Evolutionary conservation across 1,140 invertebrate species (phyloP).

Genomic region (Leptinotarsa defecta): DNA sequence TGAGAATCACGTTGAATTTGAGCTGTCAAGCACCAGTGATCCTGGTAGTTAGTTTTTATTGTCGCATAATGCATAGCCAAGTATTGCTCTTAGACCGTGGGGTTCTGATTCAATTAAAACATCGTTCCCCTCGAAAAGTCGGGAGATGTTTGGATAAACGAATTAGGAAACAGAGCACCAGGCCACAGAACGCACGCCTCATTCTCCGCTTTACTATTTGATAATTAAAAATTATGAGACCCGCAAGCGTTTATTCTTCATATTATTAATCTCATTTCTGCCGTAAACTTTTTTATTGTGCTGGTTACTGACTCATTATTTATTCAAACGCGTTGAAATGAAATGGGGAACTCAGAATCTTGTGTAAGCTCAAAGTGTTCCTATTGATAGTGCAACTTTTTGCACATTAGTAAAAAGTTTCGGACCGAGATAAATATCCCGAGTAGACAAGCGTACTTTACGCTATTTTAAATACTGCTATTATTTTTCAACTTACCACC

Average conservation of each 20-base stretch:
- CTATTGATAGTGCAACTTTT: too few relatives aligned
- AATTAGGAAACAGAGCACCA: slow-evolving; percentile 44
- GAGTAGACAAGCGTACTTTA: too few relatives aligned
- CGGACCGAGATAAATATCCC: too few relatives aligned
- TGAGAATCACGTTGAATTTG: not conserved
- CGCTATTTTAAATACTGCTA: too few relatives aligned
- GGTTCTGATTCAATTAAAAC: slow-evolving; percentile 35
- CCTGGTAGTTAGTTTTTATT: slow-evolving; percentile 32
- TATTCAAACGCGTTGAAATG: too few relatives aligned
- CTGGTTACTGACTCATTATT: too few relatives aligned
- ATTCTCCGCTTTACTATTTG: slow-evolving; percentile 37
- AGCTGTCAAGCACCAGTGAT: slow-evolving; percentile 1
- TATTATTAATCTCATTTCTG: slow-evolving; percentile 15
- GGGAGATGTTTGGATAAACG: slow-evolving; percentile 44
- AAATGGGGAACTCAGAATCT: too few relatives aligned
- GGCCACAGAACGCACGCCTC: slow-evolving; percentile 37
- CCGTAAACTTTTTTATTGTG: not conserved
- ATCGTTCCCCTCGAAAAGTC: slow-evolving; percentile 36
- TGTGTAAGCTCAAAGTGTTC: too few relatives aligned
- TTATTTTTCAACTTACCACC: too few relatives aligned
- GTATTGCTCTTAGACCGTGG: slow-evolving; percentile 19
- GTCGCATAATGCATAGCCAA: slow-evolving; percentile 32
- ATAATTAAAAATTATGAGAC: slow-evolving; percentile 45
- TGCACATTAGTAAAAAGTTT: too few relatives aligned
- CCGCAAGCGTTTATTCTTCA: slow-evolving; percentile 29